These are phyloP conservation scores for Andrena praecox DNA, from an alignment of 2,888 invertebrate genomes.

Conservation along the genomic window DNA sequence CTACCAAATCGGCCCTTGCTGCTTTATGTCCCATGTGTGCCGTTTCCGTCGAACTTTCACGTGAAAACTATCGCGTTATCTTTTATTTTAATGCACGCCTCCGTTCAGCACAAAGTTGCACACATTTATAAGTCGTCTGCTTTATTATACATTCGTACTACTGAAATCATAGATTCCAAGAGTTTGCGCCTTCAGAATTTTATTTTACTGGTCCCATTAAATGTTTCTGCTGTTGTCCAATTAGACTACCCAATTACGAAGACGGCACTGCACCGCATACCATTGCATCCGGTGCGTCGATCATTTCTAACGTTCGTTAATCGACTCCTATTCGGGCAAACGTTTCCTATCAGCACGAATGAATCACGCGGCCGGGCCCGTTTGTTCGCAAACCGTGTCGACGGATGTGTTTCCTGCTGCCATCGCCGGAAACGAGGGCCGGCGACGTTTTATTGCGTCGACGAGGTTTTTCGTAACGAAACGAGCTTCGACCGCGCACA, in stretches of 20 bases:
- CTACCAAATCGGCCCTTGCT: neutral
- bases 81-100: neutral
- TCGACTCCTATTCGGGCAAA: conserved; percentile 19
- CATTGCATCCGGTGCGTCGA: conserved; percentile 27
- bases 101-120: neutral
- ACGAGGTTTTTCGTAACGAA: conserved; percentile 38
- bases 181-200: neutral
- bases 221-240: neutral
- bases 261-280: neutral
- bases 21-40: neutral
- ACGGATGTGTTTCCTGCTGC: conserved; percentile 38
- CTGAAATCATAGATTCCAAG: neutral
- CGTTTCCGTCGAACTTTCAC: neutral
- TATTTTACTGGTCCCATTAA: neutral
- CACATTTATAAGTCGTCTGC: neutral
- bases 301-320: conserved; percentile 50
- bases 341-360: conserved; percentile 52
- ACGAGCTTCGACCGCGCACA: conserved; percentile 21
- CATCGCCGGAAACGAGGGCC: conserved; percentile 47
- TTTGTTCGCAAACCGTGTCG: conserved; percentile 48
- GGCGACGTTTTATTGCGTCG: conserved; percentile 56
- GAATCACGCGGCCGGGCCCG: conserved; percentile 35
- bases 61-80: neutral
- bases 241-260: neutral
- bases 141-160: neutral